Conservation (phyloP, 2,888 invertebrate genomes). For the Pyralis farinalis region DNA sequence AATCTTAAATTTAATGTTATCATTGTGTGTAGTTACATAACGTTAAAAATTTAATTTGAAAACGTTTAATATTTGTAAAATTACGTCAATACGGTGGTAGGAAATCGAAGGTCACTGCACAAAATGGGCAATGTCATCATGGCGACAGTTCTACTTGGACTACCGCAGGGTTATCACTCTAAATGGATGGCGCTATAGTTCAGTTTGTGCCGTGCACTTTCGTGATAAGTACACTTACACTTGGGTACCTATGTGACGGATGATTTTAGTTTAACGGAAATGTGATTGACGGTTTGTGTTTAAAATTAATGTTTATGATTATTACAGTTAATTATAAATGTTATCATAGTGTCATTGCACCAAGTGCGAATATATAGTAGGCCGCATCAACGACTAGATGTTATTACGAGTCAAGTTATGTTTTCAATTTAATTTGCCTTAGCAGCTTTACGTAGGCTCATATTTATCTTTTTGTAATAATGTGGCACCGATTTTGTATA, state of each 20-base stretch:
- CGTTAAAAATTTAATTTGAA: conserved; percentile 67
- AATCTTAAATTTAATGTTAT: conserved; percentile 44
- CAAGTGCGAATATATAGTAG: conserved; percentile 66
- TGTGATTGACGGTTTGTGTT: conserved; percentile 65
- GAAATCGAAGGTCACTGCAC: conserved; percentile 23
- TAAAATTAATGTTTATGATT: conserved; percentile 49
- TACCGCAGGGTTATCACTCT: too few relatives aligned
- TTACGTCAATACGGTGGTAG: conserved; percentile 28
- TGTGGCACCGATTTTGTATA: conserved; percentile 58
- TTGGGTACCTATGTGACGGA: conserved; percentile 17
- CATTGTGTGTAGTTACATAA: conserved; percentile 42
- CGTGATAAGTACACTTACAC: conserved; percentile 14
- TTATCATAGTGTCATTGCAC: conserved; percentile 59
- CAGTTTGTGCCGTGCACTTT: conserved; percentile 17
- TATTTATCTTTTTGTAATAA: conserved; percentile 37
- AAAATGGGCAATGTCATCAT: background rate
- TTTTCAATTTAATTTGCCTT: conserved; percentile 41
- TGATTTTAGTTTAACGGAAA: conserved; percentile 43
- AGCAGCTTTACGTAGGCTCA: conserved; percentile 42
- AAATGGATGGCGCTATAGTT: background rate
- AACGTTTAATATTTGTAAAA: conserved; percentile 49
- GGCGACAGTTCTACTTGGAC: too few relatives aligned
- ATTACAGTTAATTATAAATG: conserved; percentile 35
- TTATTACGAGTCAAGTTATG: conserved; percentile 38
- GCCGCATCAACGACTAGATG: conserved; percentile 62